These are phyloP conservation scores for Tetramorium parvispinum DNA, from an alignment of 1,140 invertebrate species.

Conservation along the genomic window DNA sequence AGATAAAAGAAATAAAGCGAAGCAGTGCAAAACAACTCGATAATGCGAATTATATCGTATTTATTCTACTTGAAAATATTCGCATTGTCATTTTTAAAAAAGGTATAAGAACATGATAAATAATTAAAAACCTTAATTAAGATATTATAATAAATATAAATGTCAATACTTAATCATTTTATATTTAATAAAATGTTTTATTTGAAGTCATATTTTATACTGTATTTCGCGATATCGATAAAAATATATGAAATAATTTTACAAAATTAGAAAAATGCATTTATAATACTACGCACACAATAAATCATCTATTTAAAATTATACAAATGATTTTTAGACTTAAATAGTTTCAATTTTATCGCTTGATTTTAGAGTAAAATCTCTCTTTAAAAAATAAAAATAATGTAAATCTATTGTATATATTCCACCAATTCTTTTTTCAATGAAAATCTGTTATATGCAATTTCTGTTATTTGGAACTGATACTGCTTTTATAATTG, in stretches of 20 bases:
- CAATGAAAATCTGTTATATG: neutral
- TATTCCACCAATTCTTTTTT: neutral
- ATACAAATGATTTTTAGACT: neutral
- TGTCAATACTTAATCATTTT: neutral
- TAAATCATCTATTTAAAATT: neutral
- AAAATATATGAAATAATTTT: neutral
- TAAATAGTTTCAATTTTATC: neutral
- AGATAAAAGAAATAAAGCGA: constrained; percentile 37
- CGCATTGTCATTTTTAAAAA: neutral
- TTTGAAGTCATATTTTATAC: neutral
- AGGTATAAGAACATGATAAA: neutral
- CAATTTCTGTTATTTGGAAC: neutral
- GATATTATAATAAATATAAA: neutral
- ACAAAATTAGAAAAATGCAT: neutral
- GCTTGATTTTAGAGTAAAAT: neutral
- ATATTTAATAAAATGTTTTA: neutral
- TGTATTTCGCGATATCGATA: neutral
- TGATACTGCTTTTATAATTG: neutral
- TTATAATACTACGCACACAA: neutral
- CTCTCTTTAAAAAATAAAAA: neutral
- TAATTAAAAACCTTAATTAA: constrained; percentile 3
- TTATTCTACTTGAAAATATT: neutral
- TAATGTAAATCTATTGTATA: neutral
- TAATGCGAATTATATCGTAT: neutral
- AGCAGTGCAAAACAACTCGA: neutral